Evolutionary conservation across 2,113 vertebrate species (phyloP).

Genomic region (Rhinopomastus cyanomelas): DNA sequence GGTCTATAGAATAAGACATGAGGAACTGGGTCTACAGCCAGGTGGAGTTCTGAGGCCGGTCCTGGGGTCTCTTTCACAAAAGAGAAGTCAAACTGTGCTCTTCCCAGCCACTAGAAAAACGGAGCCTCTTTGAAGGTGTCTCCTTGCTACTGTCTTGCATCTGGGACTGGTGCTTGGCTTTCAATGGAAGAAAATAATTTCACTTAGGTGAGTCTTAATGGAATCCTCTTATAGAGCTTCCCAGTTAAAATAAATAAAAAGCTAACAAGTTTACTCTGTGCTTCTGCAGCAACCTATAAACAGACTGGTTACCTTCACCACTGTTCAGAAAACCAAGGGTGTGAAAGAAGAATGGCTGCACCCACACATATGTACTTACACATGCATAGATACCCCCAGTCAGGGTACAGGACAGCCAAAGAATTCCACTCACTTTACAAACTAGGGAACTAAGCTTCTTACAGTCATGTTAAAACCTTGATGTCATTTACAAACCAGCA

Average conservation of each 20-base stretch:
- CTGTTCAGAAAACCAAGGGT: not conserved
- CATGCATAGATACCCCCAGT: not conserved
- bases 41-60: not conserved
- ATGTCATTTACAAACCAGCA: not conserved
- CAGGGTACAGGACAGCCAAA: not conserved
- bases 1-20: not conserved
- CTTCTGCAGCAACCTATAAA: slow-evolving; percentile 18
- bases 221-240: slow-evolving; percentile 51
- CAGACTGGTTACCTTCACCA: slow-evolving; percentile 19
- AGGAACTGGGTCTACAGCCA: accelerated
- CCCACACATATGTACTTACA: not conserved
- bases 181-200: not conserved
- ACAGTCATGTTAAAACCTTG: not conserved
- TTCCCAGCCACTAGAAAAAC: not conserved
- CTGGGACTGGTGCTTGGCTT: not conserved
- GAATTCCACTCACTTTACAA: not conserved
- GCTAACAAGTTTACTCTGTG: slow-evolving; percentile 61
- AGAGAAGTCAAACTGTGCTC: not conserved
- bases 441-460: not conserved
- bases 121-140: not conserved
- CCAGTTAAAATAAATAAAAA: slow-evolving; percentile 54
- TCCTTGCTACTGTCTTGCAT: not conserved
- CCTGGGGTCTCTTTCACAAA: not conserved
- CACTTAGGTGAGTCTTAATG: not conserved
- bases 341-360: not conserved